Percentiles rank a stretch among this genome's conserved stretches.
phyloP scores from a whole-genome alignment of 2,113 vertebrate species.

The Ceyx melanurus region DNA sequence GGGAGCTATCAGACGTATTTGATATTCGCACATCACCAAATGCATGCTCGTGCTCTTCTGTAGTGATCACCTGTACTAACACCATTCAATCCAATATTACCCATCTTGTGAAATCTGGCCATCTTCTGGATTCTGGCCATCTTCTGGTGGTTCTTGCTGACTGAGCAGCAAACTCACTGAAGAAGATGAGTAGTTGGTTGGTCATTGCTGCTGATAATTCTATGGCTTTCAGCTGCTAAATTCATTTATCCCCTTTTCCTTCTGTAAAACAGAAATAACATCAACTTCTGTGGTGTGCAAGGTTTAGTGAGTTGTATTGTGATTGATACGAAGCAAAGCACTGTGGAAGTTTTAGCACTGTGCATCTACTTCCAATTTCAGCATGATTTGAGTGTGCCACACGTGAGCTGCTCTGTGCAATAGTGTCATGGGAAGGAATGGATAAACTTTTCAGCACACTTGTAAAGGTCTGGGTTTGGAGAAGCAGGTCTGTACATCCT shows the following conservation, averaged over 20 bases:
- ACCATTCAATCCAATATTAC: not conserved
- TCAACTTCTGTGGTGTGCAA: not conserved
- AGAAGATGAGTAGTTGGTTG: not conserved
- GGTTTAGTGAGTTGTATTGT: conserved; percentile 10
- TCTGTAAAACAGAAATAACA: not conserved
- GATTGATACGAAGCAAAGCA: conserved; percentile 29
- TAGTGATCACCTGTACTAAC: not conserved
- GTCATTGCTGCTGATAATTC: not conserved
- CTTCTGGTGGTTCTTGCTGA: not conserved
- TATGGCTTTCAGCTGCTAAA: not conserved
- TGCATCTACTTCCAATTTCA: conserved; percentile 14
- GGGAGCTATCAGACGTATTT: not conserved
- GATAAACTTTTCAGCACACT: not conserved
- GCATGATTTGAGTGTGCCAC: not conserved
- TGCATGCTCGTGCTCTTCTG: not conserved
- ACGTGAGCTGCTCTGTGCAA: not conserved
- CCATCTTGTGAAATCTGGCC: not conserved
- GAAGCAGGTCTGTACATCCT: not conserved
- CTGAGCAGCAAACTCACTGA: not conserved
- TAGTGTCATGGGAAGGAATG: not conserved
- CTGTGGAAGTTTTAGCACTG: not conserved
- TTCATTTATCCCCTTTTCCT: not conserved
- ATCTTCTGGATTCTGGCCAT: not conserved
- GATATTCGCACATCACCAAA: not conserved
- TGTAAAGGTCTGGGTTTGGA: not conserved